Base-by-base conservation (phyloP, 2,113 vertebrate species). In the Bambusicola thoracicus region DNA sequence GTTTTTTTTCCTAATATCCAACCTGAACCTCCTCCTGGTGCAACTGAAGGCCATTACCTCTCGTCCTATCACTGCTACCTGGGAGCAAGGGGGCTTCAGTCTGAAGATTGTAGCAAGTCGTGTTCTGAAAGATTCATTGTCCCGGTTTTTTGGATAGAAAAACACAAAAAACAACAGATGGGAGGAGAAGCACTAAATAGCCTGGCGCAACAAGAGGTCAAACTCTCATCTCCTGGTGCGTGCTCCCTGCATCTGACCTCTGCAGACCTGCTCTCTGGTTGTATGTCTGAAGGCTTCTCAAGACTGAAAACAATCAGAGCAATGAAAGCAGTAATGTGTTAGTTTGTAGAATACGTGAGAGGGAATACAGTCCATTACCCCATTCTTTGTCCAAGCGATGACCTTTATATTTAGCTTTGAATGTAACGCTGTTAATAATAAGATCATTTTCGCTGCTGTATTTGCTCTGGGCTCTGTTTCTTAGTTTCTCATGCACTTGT, bases 301-400 rank as follows among this genome's bases (percentile, higher is more conserved):
- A 34, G 13, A n/a, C 34, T 36, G 43, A 34, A 32, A 82, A 56
- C 62, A 82, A 25, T 67, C 56, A 13, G 41, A 72, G 48, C 81
- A 77, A 29, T 18, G 19, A 65, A 41, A 65, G 53, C 32, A 83
- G 30, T 36, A 13, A 73, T 53, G 24, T 20, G 5, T 10, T 80
- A 10, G 8, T 51, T 58, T 34, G 24, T 24, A 18, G 40, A 51
- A 22, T 7, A 25, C 3, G 0, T 62, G 44, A 3, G 2, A 29
- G 61, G 11, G 25, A 43, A 32, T 46, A 38, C 25, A 32, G 30
- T 36, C 66, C 21, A 9, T 55, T 11, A 22, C 32, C 53, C 30
- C 4, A 8, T 19, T n/a, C 66, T 62, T 53, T 62, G 8, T 24
- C 13, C 55, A 44, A 17, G 40, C n/a, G 11, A 4, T 61, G 61